Evolutionary conservation across 2,888 invertebrate genomes (phyloP).

Genomic region (Plebejus anna): DNA sequence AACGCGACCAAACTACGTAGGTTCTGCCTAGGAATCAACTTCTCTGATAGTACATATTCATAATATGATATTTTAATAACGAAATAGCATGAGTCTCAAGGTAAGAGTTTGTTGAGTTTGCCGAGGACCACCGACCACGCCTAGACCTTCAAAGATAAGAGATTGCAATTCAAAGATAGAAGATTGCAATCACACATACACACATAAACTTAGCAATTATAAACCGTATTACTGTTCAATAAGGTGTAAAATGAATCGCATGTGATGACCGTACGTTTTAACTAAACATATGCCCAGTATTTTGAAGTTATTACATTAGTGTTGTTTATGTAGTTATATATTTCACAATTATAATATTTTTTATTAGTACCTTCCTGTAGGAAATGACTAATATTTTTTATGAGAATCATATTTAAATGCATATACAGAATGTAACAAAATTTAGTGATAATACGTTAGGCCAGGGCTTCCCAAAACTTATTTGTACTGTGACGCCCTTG

Average conservation of each 20-base stretch:
- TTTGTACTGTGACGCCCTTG: no score
- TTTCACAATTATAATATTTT: neutral
- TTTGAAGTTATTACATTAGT: neutral
- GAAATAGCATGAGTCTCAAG: neutral
- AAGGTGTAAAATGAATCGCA: neutral
- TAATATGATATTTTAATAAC: neutral
- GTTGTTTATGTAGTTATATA: neutral
- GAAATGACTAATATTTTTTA: neutral
- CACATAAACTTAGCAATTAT: neutral
- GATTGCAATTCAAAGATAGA: neutral
- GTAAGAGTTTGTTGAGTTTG: neutral
- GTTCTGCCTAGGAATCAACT: no score
- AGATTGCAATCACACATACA: neutral
- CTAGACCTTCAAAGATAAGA: conserved; percentile 4
- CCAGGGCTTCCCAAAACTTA: no score
- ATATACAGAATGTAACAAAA: no score
- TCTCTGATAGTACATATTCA: no score
- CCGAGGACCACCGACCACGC: neutral
- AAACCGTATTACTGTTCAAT: neutral
- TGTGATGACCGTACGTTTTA: no score
- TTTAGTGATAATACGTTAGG: no score
- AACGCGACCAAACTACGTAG: no score
- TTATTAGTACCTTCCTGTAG: neutral
- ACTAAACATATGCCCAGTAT: neutral
- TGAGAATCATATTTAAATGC: neutral